Evolutionary conservation across 2,797 vertebrate genomes (phyloP), one percentile per base, ranked within the genome.

Genomic region (Lutjanus argentimaculatus): DNA sequence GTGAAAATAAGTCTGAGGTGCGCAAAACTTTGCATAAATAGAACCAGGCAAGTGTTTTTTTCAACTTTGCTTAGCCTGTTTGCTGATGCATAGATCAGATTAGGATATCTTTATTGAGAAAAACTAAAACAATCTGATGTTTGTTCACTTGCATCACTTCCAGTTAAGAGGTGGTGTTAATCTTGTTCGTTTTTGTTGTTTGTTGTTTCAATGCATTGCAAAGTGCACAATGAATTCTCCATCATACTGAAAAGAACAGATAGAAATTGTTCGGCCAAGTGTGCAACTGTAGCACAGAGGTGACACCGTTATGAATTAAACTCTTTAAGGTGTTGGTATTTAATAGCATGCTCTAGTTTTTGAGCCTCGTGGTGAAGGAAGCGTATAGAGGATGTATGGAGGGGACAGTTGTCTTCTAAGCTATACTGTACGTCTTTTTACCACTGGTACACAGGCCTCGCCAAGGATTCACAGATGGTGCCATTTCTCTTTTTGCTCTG

Each of bases 401-500:
- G 57, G 40, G 42, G 40, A 15, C 43, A 49, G 51, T 40, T 73
- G 53, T 68, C 30, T 56, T 67, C 59, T 40, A 0, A 77, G 36
- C 59, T 55, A 3, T 40, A 16, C 52, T 59, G 61, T 46, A 42
- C 7, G 15, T 67, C 56, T 67, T 73, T 83, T 79, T 66, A 73
- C 57, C 43, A 6, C 59, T 19, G 66, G 40, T 64, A 57, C 53
- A 46, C 56, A 46, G 67, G 25, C 25, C 25, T 19, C 77, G 80
- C 85, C 84, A 88, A 65, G 25, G 51, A 80, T 75, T 80, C 86
- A 76, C 90, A 91, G 90, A 93, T 93, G 92, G 91, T 75, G 61
- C 36, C 72, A 65, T 83, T 87, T 86, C 79, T 63, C 51, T 76
- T 64, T 79, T 79, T 79, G 53, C 68, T 51, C 36, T 69, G 66